Evolutionary conservation across 2,113 vertebrate genomes (phyloP).

Genomic region (Hassar affinis): DNA sequence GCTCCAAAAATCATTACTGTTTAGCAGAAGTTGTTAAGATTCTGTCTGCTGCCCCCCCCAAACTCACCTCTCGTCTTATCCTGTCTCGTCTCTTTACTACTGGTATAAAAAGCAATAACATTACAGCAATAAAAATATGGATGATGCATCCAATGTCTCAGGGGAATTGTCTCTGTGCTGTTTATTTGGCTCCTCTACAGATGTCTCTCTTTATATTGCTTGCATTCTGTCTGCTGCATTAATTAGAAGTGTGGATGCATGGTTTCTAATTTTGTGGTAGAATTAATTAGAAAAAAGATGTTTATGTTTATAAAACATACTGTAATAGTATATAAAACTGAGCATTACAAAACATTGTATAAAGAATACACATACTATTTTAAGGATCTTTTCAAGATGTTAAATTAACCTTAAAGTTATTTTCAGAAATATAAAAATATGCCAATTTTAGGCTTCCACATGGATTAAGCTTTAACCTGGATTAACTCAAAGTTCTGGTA

Average conservation of each 20-base stretch:
- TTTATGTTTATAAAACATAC: neutral
- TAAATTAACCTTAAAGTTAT: no score
- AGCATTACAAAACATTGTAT: neutral
- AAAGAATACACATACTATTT: neutral
- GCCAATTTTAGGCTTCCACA: no score
- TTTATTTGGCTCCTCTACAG: conserved; percentile 28
- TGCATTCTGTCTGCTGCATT: conserved; percentile 20
- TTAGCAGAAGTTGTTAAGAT: conserved; percentile 28
- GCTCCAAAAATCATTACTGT: conserved; percentile 38
- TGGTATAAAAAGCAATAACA: conserved; percentile 48
- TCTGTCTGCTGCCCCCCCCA: conserved; percentile 10
- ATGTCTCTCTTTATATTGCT: conserved; percentile 17
- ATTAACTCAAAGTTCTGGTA: no score
- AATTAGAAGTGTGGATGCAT: conserved; percentile 5
- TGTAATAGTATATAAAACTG: neutral
- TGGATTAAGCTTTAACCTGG: no score
- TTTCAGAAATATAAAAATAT: no score
- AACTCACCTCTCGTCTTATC: conserved; percentile 10
- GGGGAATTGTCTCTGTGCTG: conserved; percentile 39
- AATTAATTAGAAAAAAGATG: neutral
- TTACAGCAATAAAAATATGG: conserved; percentile 54
- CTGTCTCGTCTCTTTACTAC: conserved; percentile 19
- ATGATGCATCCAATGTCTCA: conserved; percentile 61
- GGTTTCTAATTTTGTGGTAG: neutral
- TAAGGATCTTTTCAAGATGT: no score